These are phyloP conservation scores for Pyrrhia umbra DNA, from an alignment of 2,888 invertebrate species.

Conservation along the genomic window DNA sequence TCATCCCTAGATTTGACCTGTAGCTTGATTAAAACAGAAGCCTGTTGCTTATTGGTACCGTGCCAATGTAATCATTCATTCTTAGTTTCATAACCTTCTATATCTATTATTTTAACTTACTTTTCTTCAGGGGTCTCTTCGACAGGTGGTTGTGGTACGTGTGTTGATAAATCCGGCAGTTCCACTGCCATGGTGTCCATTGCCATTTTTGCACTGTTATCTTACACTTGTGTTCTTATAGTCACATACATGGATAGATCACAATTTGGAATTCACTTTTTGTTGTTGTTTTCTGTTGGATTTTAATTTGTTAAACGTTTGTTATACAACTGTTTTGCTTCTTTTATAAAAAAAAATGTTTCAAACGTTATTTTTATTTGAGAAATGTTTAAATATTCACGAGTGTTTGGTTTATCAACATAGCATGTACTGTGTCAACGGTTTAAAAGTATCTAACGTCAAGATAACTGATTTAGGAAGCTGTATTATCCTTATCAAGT, in stretches of 20 bases:
- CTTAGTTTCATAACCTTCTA: conserved; percentile 16
- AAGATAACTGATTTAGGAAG: conserved; percentile 40
- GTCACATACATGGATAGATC: conserved; percentile 58
- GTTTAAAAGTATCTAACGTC: conserved; percentile 9
- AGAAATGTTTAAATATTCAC: not conserved
- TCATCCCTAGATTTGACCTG: not conserved
- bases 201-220: conserved; percentile 78
- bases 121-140: conserved; percentile 88
- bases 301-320: not conserved
- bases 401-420: not conserved
- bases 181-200: conserved; percentile 89
- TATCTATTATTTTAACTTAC: conserved; percentile 74
- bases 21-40: conserved; percentile 29
- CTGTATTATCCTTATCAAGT: conserved; percentile 32
- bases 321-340: conserved; percentile 2
- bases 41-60: conserved; percentile 49
- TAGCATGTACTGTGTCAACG: conserved; percentile 10
- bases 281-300: not conserved
- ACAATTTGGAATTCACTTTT: conserved; percentile 31
- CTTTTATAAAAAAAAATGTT: conserved; percentile 7
- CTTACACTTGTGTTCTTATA: conserved; percentile 65
- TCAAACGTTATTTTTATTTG: conserved; percentile 7
- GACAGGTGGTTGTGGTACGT: conserved; percentile 75
- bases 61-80: conserved; percentile 35
- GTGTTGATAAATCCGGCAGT: conserved; percentile 84